Percentiles rank a stretch among this genome's conserved stretches.
Conservation (phyloP, 2,797 vertebrate genomes). For the Tiaroga cobitis region DNA sequence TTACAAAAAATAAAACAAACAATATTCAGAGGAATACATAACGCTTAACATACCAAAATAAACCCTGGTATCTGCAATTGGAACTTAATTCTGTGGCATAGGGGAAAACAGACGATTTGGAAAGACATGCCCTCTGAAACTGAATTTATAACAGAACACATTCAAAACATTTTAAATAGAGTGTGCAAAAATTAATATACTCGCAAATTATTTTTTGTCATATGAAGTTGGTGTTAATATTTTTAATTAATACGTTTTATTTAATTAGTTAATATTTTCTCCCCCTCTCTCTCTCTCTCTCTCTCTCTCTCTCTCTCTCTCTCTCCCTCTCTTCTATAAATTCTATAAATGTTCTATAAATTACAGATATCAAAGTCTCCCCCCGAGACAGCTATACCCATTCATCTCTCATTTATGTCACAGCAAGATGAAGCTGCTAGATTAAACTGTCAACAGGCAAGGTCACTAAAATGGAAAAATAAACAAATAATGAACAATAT, state of each 20-base stretch:
- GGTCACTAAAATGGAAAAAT: neutral
- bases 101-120: neutral
- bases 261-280: too few relatives aligned
- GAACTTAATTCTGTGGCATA: neutral
- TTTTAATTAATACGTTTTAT: too few relatives aligned
- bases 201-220: neutral
- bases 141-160: neutral
- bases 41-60: neutral
- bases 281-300: neutral
- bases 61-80: neutral
- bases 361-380: neutral
- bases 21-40: neutral
- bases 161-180: neutral
- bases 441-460: constrained; percentile 27
- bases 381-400: neutral
- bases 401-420: constrained; percentile 4
- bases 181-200: neutral
- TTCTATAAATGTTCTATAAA: neutral
- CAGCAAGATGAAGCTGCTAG: neutral
- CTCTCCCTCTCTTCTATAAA: too few relatives aligned
- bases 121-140: neutral
- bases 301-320: too few relatives aligned
- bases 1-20: neutral
- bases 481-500: neutral
- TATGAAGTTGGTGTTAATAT: neutral